A percentile compares a stretch with the other conserved stretches of the same genome.
Evolutionary conservation across 2,888 invertebrate species (phyloP).

Genomic region (Cephonodes hylas): DNA sequence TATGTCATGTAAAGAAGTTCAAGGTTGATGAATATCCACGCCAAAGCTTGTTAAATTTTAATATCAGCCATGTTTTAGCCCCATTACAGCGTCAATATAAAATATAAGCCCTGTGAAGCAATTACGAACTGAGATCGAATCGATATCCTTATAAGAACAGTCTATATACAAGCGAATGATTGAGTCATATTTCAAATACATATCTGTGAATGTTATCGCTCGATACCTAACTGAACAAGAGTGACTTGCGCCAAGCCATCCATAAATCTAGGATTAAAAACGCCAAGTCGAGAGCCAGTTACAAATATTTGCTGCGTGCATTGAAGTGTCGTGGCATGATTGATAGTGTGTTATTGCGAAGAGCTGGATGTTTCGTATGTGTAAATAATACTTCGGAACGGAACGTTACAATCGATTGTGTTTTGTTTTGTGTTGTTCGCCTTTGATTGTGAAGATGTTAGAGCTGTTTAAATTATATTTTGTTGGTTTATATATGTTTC

Average conservation of each 20-base stretch:
- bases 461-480: too few species aligned
- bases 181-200: not conserved
- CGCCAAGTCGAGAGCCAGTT: not conserved
- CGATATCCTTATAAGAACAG: not conserved
- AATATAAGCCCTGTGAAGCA: not conserved
- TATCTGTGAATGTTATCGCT: not conserved
- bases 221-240: not conserved
- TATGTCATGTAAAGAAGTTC: too few species aligned
- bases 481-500: too few species aligned
- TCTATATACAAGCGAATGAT: not conserved
- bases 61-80: too few species aligned
- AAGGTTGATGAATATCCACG: too few species aligned
- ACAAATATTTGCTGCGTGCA: not conserved
- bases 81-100: too few species aligned
- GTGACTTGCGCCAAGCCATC: not conserved
- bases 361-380: not conserved
- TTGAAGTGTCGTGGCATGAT: slow-evolving; percentile 3
- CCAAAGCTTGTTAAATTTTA: too few species aligned
- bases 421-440: not conserved
- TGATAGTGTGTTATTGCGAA: not conserved
- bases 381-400: not conserved
- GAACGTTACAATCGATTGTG: not conserved
- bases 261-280: slow-evolving; percentile 9
- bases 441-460: not conserved
- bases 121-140: not conserved